phyloP scores from a whole-genome alignment of 2,113 vertebrate genomes.

The Propithecus coquereli region DNA sequence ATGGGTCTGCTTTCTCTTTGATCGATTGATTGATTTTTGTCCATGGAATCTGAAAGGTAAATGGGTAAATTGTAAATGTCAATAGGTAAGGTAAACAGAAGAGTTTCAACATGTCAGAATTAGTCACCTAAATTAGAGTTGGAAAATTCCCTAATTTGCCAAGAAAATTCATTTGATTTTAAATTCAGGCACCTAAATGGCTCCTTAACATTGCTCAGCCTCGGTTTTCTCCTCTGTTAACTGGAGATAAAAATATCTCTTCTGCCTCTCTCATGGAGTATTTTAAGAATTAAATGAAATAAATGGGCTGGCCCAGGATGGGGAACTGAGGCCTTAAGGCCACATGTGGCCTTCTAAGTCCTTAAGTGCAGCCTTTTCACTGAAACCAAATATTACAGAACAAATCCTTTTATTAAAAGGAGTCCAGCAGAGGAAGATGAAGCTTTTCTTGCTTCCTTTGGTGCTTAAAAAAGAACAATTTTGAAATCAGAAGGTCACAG shows the following conservation, averaged over 20 bases:
- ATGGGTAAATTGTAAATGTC: not conserved
- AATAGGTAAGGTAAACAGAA: not conserved
- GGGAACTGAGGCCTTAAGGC: too few species aligned
- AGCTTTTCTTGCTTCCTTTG: too few species aligned
- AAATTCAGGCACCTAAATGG: not conserved
- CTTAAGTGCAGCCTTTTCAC: too few species aligned
- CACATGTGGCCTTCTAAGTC: too few species aligned
- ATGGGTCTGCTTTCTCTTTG: not conserved
- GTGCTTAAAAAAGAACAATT: too few species aligned
- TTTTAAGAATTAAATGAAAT: not conserved
- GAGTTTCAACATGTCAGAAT: not conserved
- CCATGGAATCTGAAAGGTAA: conserved; percentile 10
- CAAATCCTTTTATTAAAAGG: too few species aligned
- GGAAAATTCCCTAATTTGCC: not conserved
- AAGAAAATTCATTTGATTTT: not conserved
- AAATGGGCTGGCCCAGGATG: not conserved
- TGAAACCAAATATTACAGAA: too few species aligned
- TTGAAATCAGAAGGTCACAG: too few species aligned
- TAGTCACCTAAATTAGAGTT: not conserved
- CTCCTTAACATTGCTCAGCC: not conserved
- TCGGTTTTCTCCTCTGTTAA: not conserved
- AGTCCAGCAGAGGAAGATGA: too few species aligned
- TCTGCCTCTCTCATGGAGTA: not conserved
- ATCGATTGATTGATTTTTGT: not conserved
- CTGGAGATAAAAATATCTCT: not conserved